Conservation (phyloP, 2,797 vertebrate genomes). For the Cercopithecus mitis region DNA sequence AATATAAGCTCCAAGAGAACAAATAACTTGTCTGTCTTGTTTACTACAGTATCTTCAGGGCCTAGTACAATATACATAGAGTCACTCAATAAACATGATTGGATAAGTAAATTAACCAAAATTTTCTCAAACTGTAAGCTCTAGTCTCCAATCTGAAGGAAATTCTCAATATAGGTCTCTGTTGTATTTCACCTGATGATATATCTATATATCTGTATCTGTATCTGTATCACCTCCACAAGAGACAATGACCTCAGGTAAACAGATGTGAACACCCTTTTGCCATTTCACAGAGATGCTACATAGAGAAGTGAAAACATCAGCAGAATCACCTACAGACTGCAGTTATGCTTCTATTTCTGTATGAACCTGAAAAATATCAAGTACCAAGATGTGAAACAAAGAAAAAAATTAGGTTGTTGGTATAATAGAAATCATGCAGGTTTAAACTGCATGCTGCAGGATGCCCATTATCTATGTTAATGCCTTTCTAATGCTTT, state of each 20-base stretch:
- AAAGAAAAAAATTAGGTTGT: not conserved
- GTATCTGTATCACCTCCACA: not conserved
- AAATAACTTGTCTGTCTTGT: not conserved
- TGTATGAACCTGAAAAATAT: not conserved
- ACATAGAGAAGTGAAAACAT: not conserved
- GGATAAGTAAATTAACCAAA: not conserved
- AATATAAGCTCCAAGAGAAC: not conserved
- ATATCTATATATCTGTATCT: not conserved
- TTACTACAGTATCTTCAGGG: not conserved
- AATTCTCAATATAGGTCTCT: not conserved
- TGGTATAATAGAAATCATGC: slow-evolving; percentile 11
- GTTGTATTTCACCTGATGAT: not conserved
- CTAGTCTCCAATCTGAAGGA: not conserved
- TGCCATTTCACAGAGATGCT: not conserved
- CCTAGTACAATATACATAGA: not conserved
- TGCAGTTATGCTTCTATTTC: not conserved
- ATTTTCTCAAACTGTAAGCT: slow-evolving; percentile 20
- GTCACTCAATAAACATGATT: not conserved
- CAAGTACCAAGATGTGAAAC: not conserved
- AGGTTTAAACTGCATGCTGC: slow-evolving; percentile 26
- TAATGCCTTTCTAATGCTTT: not conserved
- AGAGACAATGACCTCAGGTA: not conserved
- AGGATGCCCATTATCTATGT: not conserved
- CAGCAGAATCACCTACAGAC: slow-evolving; percentile 9
- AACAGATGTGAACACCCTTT: not conserved